Conservation (phyloP, 2,113 vertebrate species). For the Donacobius atricapilla region DNA sequence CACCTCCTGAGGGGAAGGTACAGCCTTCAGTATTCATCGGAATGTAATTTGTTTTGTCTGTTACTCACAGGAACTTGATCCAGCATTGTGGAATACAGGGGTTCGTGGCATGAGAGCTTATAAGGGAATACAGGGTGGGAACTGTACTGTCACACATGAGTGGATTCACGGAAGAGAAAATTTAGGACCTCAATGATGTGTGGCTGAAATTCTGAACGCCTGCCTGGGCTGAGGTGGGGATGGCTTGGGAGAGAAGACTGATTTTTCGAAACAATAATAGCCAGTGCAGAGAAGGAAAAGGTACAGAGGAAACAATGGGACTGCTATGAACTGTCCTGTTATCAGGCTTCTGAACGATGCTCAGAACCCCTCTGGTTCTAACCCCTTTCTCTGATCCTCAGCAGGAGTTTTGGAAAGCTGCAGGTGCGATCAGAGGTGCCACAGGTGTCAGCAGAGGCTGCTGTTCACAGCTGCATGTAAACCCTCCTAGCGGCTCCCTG, state of each 20-base stretch:
- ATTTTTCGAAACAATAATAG: neutral
- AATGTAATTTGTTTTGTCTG: neutral
- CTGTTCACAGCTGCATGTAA: neutral
- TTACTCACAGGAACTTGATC: neutral
- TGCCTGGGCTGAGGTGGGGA: neutral
- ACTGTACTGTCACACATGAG: neutral
- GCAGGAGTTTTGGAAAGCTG: neutral
- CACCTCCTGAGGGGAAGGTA: neutral
- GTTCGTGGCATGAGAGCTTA: neutral
- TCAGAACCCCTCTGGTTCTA: neutral
- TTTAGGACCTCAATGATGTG: neutral
- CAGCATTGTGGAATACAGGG: neutral
- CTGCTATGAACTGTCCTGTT: neutral
- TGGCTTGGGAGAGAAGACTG: neutral
- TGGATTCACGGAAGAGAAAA: neutral
- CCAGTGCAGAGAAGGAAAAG: neutral
- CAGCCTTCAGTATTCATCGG: neutral
- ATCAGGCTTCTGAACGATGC: neutral
- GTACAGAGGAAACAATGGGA: neutral
- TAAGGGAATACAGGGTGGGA: neutral
- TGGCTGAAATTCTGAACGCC: neutral
- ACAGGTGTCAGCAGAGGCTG: accelerated
- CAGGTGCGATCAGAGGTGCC: neutral
- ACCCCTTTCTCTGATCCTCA: neutral
- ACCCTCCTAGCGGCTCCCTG: neutral